Evolutionary conservation across 1,140 invertebrate species (phyloP).

Genomic region (Nylanderia fulva): DNA sequence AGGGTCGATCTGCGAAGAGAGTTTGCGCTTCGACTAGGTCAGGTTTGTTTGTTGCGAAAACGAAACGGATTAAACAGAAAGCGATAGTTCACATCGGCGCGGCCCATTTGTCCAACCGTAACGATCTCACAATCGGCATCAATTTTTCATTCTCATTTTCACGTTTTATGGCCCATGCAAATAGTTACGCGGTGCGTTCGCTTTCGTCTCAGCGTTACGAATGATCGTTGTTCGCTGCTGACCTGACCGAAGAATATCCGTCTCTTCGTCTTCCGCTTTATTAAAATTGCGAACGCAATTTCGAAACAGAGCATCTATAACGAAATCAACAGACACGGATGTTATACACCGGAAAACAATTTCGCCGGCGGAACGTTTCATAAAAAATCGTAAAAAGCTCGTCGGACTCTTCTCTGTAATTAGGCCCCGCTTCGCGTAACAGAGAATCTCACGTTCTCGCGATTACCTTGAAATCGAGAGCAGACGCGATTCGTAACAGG

Average conservation of each 20-base stretch:
- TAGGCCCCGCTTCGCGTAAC: neutral
- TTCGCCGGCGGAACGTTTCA: neutral
- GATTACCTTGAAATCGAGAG: slow-evolving; percentile 30
- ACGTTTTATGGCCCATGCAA: slow-evolving; percentile 6
- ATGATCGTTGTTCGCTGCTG: neutral
- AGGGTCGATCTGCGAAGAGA: neutral
- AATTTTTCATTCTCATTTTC: neutral
- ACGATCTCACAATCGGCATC: slow-evolving; percentile 22
- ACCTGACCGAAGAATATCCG: no score
- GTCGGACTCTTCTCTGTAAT: neutral
- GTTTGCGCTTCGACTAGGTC: neutral
- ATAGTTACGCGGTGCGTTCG: neutral
- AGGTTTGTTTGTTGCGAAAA: slow-evolving; percentile 1
- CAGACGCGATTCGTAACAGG: slow-evolving; percentile 31
- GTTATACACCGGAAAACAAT: slow-evolving; percentile 10
- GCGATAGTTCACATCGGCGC: slow-evolving; percentile 4
- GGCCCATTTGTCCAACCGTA: neutral
- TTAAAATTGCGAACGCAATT: neutral
- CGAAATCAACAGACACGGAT: neutral
- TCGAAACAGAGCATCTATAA: neutral
- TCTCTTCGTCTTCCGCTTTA: slow-evolving; percentile 3
- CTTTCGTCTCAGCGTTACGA: slow-evolving; percentile 18
- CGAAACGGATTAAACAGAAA: slow-evolving; percentile 28
- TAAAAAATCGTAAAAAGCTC: slow-evolving; percentile 8
- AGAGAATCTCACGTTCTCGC: neutral